Evolutionary conservation across 2,797 vertebrate species (phyloP).

Genomic region (Fistularia commersonii): DNA sequence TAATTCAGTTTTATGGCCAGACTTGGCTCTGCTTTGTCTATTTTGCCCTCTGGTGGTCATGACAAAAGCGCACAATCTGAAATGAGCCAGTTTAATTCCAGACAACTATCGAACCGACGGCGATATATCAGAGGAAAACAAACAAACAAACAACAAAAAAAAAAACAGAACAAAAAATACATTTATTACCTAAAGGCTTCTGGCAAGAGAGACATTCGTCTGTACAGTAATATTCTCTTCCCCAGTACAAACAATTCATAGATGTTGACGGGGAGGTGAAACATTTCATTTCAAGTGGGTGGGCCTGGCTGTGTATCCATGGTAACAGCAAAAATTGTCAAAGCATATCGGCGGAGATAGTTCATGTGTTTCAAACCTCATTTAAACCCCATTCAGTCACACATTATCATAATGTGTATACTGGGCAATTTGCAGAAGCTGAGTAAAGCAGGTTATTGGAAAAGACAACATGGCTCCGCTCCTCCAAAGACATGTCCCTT

Average conservation of each 20-base stretch:
- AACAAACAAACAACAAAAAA: neutral
- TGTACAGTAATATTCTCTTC: conserved; percentile 5
- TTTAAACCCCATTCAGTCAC: conserved; percentile 50
- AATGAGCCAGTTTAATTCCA: neutral
- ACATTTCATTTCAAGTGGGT: conserved; percentile 54
- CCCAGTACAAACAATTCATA: neutral
- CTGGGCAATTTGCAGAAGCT: conserved; percentile 28
- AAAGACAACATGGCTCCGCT: conserved; percentile 19
- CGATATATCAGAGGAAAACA: neutral
- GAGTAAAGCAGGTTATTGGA: conserved; percentile 19
- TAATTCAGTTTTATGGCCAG: conserved; percentile 3
- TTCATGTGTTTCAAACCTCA: conserved; percentile 55
- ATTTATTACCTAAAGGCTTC: conserved; percentile 2
- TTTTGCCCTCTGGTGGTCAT: conserved; percentile 69
- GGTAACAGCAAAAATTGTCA: conserved; percentile 66
- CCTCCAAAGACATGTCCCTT: conserved; percentile 19
- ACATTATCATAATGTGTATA: conserved; percentile 42
- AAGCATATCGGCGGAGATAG: conserved; percentile 46
- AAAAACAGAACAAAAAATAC: neutral
- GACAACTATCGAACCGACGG: neutral
- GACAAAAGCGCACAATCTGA: conserved; percentile 12
- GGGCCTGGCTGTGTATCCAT: conserved; percentile 60
- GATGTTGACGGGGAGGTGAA: conserved; percentile 33
- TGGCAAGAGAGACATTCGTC: conserved; percentile 4
- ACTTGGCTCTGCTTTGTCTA: conserved; percentile 20